Percentiles rank a stretch among this genome's conserved stretches.
Evolutionary conservation across 2,113 vertebrate genomes (phyloP).

Genomic region (Cnemophilus loriae): DNA sequence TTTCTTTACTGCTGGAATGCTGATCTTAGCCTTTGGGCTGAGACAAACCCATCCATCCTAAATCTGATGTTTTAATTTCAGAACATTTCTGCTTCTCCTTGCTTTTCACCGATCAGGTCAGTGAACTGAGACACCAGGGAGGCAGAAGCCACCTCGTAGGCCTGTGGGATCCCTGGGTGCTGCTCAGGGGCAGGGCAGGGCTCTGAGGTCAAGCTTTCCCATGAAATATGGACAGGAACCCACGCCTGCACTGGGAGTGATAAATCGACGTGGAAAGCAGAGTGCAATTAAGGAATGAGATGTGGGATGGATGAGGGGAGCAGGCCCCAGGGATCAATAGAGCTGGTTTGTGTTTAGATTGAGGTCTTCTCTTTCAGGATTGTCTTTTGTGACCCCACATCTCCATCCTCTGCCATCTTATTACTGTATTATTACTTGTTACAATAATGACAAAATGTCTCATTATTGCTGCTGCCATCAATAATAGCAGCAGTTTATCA

Average conservation of each 20-base stretch:
- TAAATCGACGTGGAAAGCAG: not conserved
- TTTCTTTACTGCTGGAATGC: not conserved
- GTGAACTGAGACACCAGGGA: not conserved
- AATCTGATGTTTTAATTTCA: not conserved
- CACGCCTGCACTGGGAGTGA: not conserved
- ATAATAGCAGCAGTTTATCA: constrained; percentile 3
- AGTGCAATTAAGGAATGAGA: not conserved
- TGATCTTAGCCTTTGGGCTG: not conserved
- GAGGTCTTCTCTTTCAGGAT: constrained; percentile 13
- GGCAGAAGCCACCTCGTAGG: not conserved
- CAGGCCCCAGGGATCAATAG: not conserved
- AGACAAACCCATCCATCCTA: not conserved
- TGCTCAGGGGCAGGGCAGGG: not conserved
- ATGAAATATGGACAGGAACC: not conserved
- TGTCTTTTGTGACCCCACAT: constrained; percentile 27
- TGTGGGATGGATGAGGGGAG: not conserved
- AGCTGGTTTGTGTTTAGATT: constrained; percentile 21
- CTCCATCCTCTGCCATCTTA: not conserved
- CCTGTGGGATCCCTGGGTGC: not conserved
- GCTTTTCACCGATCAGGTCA: fast-evolving
- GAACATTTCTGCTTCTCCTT: not conserved
- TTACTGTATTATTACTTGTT: constrained; percentile 35
- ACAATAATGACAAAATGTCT: constrained; percentile 9
- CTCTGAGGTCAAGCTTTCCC: not conserved
- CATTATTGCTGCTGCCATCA: constrained; percentile 6